These are phyloP conservation scores for Syngnathoides biaculeatus DNA, from an alignment of 2,113 vertebrate species.

Conservation along the genomic window DNA sequence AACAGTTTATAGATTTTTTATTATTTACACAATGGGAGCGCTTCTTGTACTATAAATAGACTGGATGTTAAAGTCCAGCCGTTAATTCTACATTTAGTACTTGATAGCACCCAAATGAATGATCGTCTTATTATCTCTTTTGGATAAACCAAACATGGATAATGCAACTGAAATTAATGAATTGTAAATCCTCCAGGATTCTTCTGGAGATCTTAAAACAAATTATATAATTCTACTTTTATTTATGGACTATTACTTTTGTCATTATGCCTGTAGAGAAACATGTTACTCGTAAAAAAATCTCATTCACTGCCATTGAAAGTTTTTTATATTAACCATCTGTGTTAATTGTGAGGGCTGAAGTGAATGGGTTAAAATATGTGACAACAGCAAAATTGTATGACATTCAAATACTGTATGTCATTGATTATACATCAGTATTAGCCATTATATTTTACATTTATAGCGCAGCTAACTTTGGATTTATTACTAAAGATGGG, in stretches of 20 bases:
- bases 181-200: slow-evolving; percentile 12
- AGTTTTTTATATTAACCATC: too few species aligned
- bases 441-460: not conserved
- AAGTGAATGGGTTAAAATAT: not conserved
- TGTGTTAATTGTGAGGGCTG: too few species aligned
- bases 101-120: too few species aligned
- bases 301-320: too few species aligned
- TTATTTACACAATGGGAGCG: slow-evolving; percentile 20
- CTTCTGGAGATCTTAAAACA: slow-evolving; percentile 22
- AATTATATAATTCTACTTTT: not conserved
- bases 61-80: not conserved
- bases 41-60: slow-evolving; percentile 6
- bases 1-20: not conserved
- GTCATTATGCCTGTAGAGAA: slow-evolving; percentile 6
- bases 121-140: slow-evolving; percentile 9
- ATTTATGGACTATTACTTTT: not conserved
- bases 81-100: not conserved
- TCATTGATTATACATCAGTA: not conserved
- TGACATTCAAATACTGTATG: not conserved
- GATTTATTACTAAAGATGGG: not conserved
- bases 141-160: slow-evolving; percentile 23
- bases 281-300: not conserved
- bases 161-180: slow-evolving; percentile 12
- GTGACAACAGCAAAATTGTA: not conserved
- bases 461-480: not conserved